phyloP scores from a whole-genome alignment of 2,888 invertebrate genomes.

The Chrysina gloriosa region DNA sequence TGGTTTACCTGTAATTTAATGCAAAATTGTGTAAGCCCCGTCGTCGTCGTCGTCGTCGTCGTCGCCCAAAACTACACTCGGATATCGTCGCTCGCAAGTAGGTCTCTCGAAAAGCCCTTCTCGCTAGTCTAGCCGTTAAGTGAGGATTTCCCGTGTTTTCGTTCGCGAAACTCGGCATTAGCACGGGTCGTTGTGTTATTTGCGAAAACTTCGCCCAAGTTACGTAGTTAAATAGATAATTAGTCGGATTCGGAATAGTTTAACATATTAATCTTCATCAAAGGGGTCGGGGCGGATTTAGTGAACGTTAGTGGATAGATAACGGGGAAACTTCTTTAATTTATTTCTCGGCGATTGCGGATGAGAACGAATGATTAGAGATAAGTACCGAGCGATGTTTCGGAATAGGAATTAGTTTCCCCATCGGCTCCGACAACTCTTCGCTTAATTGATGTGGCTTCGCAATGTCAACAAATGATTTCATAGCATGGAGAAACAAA shows the following conservation, averaged over 20 bases:
- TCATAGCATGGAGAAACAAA: too few relatives aligned
- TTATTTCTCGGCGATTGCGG: too few relatives aligned
- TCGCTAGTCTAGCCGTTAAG: neutral
- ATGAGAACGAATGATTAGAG: too few relatives aligned
- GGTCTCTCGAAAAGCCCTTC: neutral
- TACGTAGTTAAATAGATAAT: slow-evolving; percentile 15
- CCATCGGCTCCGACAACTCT: too few relatives aligned
- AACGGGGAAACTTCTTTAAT: neutral
- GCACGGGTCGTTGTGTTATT: neutral
- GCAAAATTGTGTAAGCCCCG: slow-evolving; percentile 24
- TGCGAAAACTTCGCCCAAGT: slow-evolving; percentile 1
- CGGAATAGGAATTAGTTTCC: too few relatives aligned
- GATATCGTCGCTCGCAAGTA: too few relatives aligned
- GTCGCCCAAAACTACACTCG: too few relatives aligned
- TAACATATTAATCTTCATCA: slow-evolving; percentile 15
- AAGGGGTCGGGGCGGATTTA: neutral
- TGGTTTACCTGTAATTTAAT: slow-evolving; percentile 40
- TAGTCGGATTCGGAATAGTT: slow-evolving; percentile 2
- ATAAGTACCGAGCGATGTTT: too few relatives aligned
- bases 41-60: too few relatives aligned
- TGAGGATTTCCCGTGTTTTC: slow-evolving; percentile 6
- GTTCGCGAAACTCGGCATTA: neutral
- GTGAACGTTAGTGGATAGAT: neutral
- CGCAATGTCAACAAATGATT: too few relatives aligned
- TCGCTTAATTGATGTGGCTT: too few relatives aligned